Percentiles rank a stretch among this genome's conserved stretches.
Evolutionary conservation across 2,113 vertebrate species (phyloP).

Genomic region (Xiphophorus hellerii): DNA sequence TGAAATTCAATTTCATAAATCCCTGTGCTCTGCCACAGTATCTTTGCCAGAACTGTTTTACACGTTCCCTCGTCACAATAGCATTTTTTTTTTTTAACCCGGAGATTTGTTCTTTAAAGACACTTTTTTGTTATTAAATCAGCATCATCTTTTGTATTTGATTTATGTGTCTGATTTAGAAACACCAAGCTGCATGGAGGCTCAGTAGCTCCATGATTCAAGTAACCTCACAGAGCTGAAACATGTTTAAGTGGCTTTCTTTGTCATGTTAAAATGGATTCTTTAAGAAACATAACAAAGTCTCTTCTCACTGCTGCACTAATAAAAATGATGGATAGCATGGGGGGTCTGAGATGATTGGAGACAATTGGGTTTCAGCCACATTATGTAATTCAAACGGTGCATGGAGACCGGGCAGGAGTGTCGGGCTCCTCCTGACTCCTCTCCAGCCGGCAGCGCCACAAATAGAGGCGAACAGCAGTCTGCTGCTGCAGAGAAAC

Average conservation of each 20-base stretch:
- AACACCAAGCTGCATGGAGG: conserved; percentile 17
- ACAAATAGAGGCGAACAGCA: conserved; percentile 57
- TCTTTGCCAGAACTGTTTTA: conserved; percentile 43
- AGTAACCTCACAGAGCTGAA: conserved; percentile 48
- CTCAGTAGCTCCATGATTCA: conserved; percentile 27
- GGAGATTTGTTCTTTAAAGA: conserved; percentile 39
- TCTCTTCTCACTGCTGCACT: conserved; percentile 77
- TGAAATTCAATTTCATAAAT: conserved; percentile 78
- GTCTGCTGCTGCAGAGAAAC: conserved; percentile 31
- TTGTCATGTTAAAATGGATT: conserved; percentile 78
- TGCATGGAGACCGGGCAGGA: conserved; percentile 64
- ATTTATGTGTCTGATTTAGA: conserved; percentile 2
- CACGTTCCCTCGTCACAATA: conserved; percentile 46
- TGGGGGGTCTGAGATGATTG: conserved; percentile 71
- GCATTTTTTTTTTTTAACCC: conserved; percentile 9
- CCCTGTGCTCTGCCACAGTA: conserved; percentile 56
- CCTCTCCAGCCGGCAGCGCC: conserved; percentile 49
- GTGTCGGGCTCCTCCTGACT: conserved; percentile 71
- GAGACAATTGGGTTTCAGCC: conserved; percentile 82
- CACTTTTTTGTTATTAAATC: conserved; percentile 23
- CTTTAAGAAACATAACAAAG: conserved; percentile 78
- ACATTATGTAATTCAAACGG: conserved; percentile 80
- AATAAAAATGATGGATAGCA: conserved; percentile 86
- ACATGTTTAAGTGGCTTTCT: conserved; percentile 67
- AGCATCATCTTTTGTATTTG: conserved; percentile 14